Evolutionary conservation across 2,113 vertebrate genomes (phyloP), one percentile per base, ranked within the genome.

Genomic region (Melospiza melodia): DNA sequence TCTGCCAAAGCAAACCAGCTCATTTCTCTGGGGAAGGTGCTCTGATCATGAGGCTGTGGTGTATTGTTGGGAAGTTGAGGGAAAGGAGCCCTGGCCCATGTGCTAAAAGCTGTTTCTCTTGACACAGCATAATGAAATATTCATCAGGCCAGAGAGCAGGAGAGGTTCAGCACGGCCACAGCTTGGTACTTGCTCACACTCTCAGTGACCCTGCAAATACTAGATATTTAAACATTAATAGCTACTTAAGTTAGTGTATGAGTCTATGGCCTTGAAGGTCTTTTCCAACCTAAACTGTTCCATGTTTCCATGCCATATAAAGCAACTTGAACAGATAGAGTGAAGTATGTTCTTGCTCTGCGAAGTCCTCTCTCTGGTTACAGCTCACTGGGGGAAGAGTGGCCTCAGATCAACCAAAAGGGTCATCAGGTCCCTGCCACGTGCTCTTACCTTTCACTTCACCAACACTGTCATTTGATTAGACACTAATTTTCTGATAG

Each of bases 41-140:
- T 59, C 33, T 30, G 28, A 27, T 73, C 33, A 39, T 18, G 14
- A 52, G 54, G 18, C 44, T 63, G 31, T 19, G 5, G 4, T 46
- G 15, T 35, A 7, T 55, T 67, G 39, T 43, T 13, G 18, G 52
- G 69, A 84, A 93, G 19, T 21, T 59, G 54, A 48, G 39, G 23
- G 66, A 68, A 72, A 76, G 15, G 8, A 46, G 1, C 31, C 21
- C 39, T 54, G n/a, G 8, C 31, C 69, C 8, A 10, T 0, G 0
- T 37, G 31, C 22, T 5, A 2, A 63, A 93, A 82, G 44, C 30
- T 87, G 9, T 72, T 93, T 90, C 58, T 58, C n/a, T 69, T 82
- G 15, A 15, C 46, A 19, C 7, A 52, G 51, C 9, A 4, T 52
- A 69, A 72, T 43, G 10, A 91, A 83, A 73, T 68, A 79, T 52